Evolutionary conservation across 2,113 vertebrate species (phyloP), one percentile per base, ranked within the genome.

Genomic region (Lamprologus lemairii): DNA sequence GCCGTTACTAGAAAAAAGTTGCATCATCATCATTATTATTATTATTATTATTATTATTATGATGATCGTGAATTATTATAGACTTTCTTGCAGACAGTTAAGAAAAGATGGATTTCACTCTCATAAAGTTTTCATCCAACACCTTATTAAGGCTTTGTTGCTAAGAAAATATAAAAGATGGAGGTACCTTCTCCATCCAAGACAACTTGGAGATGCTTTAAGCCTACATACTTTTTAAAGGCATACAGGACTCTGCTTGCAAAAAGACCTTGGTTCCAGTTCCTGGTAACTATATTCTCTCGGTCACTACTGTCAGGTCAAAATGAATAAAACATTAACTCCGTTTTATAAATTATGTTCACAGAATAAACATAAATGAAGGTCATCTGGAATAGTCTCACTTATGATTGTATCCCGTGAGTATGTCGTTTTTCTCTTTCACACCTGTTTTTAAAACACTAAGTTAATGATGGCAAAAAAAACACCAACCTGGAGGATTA

Each of bases 11-110:
- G 49, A 60, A 33, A 60, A 71, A n/a, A 80, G 12, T 3, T 68
- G 3, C 7, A 63, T 55, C 0, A 54, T 54, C 0, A 53, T 21
- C 5, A 57, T 55, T 3, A 14, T 57, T 1, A 21, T 40, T 26
- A 40, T 40, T 0, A 42, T 57, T 1, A 55, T 23, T 0, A 54
- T 54, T 16, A 57, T 57, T 5, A 14, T 58, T 1, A 21, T 40
- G 4, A 26, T 26, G 26, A 26, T 42, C 7, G 4, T 5, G 33
- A 80, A 65, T 31, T 12, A 23, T 12, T 26, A 35, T 11, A 45
- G 33, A 19, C 42, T 79, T 42, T 63, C 28, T n/a, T 23, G 7
- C 45, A 4, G 4, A 83, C 11, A 28, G 23, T 12, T 80, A 2
- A 12, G 40, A 75, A 47, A 47, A 75, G 16, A 31, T 31, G 9